These are phyloP conservation scores for Probosciger aterrimus DNA, from an alignment of 2,113 vertebrate genomes.

Conservation along the genomic window DNA sequence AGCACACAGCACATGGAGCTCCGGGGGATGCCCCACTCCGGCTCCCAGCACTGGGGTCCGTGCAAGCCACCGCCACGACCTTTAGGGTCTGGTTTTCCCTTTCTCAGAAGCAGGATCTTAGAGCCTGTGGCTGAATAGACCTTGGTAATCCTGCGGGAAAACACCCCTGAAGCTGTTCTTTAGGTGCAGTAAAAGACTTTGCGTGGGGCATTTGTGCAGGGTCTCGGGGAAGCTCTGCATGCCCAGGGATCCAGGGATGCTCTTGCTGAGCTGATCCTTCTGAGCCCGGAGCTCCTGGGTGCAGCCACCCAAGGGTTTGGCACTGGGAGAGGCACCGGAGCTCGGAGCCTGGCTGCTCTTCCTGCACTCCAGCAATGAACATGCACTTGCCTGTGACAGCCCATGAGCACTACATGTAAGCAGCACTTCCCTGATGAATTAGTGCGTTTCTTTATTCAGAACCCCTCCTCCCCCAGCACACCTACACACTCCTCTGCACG, in stretches of 20 bases:
- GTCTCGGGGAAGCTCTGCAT: not conserved
- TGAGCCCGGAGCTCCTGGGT: rapidly evolving
- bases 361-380: not conserved
- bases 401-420: not conserved
- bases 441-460: not conserved
- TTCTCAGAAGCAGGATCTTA: not conserved
- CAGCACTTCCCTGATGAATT: not conserved
- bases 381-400: not conserved
- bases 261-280: not conserved
- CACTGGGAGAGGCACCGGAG: too few species aligned
- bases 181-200: rapidly evolving
- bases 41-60: conserved; percentile 54
- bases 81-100: conserved; percentile 36
- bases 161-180: conserved; percentile 60
- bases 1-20: conserved; percentile 68
- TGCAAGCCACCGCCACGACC: conserved; percentile 70
- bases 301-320: not conserved
- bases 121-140: conserved; percentile 64
- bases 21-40: conserved; percentile 78
- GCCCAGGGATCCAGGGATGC: not conserved
- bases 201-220: rapidly evolving
- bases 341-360: not conserved
- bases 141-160: conserved; percentile 58
- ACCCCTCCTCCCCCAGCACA: not conserved
- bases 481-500: not conserved